phyloP scores from a whole-genome alignment of 2,113 vertebrate species.

The Entomyzon cyanotis region DNA sequence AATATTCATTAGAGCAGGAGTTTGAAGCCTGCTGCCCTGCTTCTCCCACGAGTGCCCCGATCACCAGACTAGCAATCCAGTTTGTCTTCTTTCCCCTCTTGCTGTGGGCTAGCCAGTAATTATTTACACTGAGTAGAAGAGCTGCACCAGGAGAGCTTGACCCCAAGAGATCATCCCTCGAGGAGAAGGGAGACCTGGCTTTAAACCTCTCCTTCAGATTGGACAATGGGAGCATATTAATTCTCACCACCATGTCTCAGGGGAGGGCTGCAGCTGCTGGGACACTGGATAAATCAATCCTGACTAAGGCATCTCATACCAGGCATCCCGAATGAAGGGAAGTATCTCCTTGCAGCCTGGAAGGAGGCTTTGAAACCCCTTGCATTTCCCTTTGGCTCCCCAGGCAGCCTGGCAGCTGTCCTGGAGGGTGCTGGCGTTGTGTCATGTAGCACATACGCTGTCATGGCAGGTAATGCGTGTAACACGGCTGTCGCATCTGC shows the following conservation, averaged over 20 bases:
- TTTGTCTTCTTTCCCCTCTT: not conserved
- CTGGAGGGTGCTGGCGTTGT: not conserved
- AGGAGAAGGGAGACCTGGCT: not conserved
- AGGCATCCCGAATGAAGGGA: not conserved
- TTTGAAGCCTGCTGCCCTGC: not conserved
- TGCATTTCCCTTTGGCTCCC: not conserved
- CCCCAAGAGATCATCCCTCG: not conserved
- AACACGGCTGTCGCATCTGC: not conserved
- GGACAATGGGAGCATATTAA: not conserved
- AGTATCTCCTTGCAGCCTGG: not conserved
- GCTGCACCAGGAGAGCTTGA: not conserved
- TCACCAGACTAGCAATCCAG: not conserved
- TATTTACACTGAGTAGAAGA: slow-evolving; percentile 22
- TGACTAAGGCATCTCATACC: not conserved
- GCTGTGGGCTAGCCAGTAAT: not conserved
- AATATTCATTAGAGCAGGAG: slow-evolving; percentile 17
- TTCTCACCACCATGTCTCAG: not conserved
- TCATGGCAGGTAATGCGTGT: not conserved
- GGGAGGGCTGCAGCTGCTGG: not conserved
- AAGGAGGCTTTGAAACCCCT: not conserved
- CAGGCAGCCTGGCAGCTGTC: not conserved
- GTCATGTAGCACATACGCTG: not conserved
- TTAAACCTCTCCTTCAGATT: not conserved
- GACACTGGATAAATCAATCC: not conserved
- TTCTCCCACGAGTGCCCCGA: not conserved